Evolutionary conservation across 2,888 invertebrate genomes (phyloP).

Genomic region (Herminia tarsipennalis): DNA sequence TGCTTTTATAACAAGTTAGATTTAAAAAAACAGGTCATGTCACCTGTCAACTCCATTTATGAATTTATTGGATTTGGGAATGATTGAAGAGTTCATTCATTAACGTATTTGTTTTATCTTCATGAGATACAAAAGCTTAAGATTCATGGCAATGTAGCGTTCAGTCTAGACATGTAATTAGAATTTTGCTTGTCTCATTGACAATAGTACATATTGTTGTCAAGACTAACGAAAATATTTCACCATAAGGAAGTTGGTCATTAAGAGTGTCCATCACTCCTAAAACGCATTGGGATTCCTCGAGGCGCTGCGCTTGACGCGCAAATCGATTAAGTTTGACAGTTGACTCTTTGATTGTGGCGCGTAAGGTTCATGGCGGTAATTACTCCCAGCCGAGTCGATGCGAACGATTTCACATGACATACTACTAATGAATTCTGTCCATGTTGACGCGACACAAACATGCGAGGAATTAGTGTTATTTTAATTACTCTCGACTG

Average conservation of each 20-base stretch:
- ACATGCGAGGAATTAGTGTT: constrained; percentile 61
- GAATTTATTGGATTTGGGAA: constrained; percentile 3
- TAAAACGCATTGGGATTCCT: constrained; percentile 56
- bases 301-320: constrained; percentile 61
- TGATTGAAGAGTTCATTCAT: neutral
- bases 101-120: neutral
- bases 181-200: constrained; percentile 43
- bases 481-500: constrained; percentile 63
- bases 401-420: constrained; percentile 59
- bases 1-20: constrained; percentile 25
- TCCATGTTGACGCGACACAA: constrained; percentile 68
- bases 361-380: constrained; percentile 63
- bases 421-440: constrained; percentile 78
- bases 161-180: constrained; percentile 49
- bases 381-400: constrained; percentile 63
- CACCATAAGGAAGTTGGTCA: constrained; percentile 60
- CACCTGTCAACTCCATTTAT: neutral
- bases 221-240: constrained; percentile 56
- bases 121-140: no score
- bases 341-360: constrained; percentile 71
- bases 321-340: constrained; percentile 79
- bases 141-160: constrained; percentile 46
- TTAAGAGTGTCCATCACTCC: constrained; percentile 68
- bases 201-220: no score
- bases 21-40: neutral